Evolutionary conservation across 2,888 invertebrate species (phyloP).

Genomic region (Ichneumoninae sp.): DNA sequence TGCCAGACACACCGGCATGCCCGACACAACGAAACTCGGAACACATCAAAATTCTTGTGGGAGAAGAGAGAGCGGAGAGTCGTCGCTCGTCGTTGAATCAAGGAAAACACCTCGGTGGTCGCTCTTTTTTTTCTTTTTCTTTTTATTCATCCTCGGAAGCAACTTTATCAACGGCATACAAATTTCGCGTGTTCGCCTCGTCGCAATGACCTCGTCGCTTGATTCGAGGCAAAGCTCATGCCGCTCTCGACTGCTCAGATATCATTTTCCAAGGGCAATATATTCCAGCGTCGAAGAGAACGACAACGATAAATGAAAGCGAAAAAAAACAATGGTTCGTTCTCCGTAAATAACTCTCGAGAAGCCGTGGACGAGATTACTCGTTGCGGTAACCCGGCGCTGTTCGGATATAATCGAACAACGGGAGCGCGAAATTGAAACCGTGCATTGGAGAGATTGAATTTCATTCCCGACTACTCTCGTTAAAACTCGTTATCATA

Average conservation of each 20-base stretch:
- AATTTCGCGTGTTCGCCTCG: slow-evolving; percentile 39
- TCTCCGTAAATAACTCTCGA: neutral
- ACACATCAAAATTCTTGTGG: neutral
- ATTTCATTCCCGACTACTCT: neutral
- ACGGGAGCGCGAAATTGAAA: slow-evolving; percentile 7
- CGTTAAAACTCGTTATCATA: slow-evolving; percentile 2
- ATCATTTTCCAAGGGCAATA: slow-evolving; percentile 47
- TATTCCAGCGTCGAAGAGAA: slow-evolving; percentile 12
- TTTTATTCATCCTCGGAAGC: slow-evolving; percentile 36
- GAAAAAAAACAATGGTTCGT: neutral
- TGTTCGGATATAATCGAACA: neutral
- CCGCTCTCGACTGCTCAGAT: slow-evolving; percentile 7
- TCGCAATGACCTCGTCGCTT: slow-evolving; percentile 55
- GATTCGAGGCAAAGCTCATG: slow-evolving; percentile 25
- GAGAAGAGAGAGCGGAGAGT: slow-evolving; percentile 6
- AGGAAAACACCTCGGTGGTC: slow-evolving; percentile 63
- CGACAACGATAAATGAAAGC: neutral
- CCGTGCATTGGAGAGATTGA: neutral
- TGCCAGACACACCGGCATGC: slow-evolving; percentile 54
- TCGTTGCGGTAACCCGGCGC: neutral
- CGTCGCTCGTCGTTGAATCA: slow-evolving; percentile 56
- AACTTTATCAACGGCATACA: slow-evolving; percentile 58
- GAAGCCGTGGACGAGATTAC: neutral
- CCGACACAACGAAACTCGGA: slow-evolving; percentile 21
- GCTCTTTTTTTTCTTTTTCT: slow-evolving; percentile 12